Base-by-base conservation (phyloP, 2,113 vertebrate genomes). In the Misgurnus mizolepis region DNA sequence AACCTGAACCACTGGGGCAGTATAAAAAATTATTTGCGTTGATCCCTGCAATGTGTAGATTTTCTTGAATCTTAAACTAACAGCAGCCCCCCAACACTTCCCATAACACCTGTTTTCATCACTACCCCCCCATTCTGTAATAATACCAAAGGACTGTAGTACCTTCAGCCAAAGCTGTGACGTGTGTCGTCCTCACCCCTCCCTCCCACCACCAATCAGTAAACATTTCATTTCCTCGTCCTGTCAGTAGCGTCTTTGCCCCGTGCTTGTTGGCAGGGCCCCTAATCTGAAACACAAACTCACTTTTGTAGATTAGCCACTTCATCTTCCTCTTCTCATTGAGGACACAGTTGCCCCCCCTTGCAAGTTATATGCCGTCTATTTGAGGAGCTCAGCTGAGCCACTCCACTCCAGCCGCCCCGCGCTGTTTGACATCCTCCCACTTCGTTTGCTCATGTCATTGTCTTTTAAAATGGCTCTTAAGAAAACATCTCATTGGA, bases 221-320 rank as follows among this genome's bases (percentile, higher is more conserved):
- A 90, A 91, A 92, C 91, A 92, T 93, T 92, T 93, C 78, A 93
- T 94, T 94, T 93, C 92, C 92, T 92, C 87, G 79, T 76, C 89
- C 88, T 91, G 89, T 91, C 90, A 87, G 50, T 85, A 64, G 80
- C 43, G 84, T 89, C 90, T 91, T 92, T 93, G 89, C 92, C 58
- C 81, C 74, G 73, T 49, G 72, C 50, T 84, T 84, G 89, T 90
- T 88, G 86, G 71, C 86, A 86, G 70, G 2, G 88, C 85, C 86
- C 88, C 88, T 94, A 93, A 93, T 94, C 93, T 90, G 87, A 91
- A 93, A 93, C 90, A 87, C 91, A 93, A 93, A 94, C 89, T 89
- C 88, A 71, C 85, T 88, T 84, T 60, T 61, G 78, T 66, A 84
- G 78, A 83, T 88, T 84, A 84, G 79, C 83, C 71, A 75, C 79